Base-by-base conservation (phyloP, 2,113 vertebrate genomes). In the Micronycteris hirsuta region DNA sequence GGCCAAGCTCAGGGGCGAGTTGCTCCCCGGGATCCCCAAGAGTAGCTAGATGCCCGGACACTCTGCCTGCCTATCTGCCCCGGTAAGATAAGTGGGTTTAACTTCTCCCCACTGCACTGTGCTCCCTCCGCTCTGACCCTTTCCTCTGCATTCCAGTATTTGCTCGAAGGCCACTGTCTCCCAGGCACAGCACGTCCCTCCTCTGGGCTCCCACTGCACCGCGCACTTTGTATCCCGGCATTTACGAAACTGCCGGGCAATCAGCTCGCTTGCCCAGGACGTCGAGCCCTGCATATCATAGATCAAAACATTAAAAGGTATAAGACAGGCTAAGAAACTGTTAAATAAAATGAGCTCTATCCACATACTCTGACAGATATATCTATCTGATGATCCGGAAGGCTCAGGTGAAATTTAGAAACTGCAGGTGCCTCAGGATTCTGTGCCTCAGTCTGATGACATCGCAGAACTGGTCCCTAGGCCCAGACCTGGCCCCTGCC, bases 161-260 rank as follows among this genome's bases (percentile, higher is more conserved):
- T 33, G 38, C 12, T 84, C 71, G 43, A 49, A 89, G 61, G 7
- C 24, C 41, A 24, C 28, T 16, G 31, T 24, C 20, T 76, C 33
- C 61, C 36, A 26, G 24, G 70, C 31, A 63, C 33, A 52, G 20
- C 0, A 0, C 5, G 6, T 7, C 33, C 31, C 33, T 36, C 28
- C 47, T 36, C 45, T 16, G 61, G 77, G 45, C 52, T 58, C 49
- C 38, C 4, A 12, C 5, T 41, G 12, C 13, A 7, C 24, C 0
- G 0, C 0, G 5, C 15, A 8, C 26, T 15, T 14, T 13, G 0
- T 5, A 22, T 9, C 52, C 3, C 0, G 0, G 92, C 28, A 28
- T 28, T 80, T 67, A 33, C 3, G 20, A 77, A 63, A 61, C 36
- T 15, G 11, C 3, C 1, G 4, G 7, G 38, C 38, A 58, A 74